A percentile compares a stretch with the other conserved stretches of the same genome.
Evolutionary conservation across 1,140 invertebrate genomes (phyloP).

Genomic region (Tenebrio molitor): DNA sequence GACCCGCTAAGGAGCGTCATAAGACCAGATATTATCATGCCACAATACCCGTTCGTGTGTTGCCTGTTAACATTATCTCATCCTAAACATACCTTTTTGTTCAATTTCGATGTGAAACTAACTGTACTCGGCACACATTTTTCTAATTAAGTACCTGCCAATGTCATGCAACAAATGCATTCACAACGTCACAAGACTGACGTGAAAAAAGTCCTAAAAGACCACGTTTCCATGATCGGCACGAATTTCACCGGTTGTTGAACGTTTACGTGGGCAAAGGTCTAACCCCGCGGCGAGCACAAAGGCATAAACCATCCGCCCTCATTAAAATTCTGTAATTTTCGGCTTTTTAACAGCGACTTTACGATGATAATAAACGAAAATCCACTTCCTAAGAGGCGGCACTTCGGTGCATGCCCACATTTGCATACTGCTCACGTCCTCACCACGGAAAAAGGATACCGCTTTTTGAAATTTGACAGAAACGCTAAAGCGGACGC

Average conservation of each 20-base stretch:
- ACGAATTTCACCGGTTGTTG: background rate
- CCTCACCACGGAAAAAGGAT: constrained; percentile 19
- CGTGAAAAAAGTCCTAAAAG: background rate
- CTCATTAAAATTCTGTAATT: constrained; percentile 28
- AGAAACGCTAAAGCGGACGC: no score
- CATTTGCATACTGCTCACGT: constrained; percentile 28
- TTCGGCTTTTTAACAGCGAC: constrained; percentile 5
- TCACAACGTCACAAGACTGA: no score
- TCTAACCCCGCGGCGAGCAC: background rate
- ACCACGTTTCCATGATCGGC: background rate
- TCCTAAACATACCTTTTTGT: background rate
- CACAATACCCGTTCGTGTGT: constrained; percentile 43
- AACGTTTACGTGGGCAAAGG: background rate
- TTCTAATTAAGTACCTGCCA: constrained; percentile 10
- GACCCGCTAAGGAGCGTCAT: constrained; percentile 44
- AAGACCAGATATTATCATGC: constrained; percentile 44
- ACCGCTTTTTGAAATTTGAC: constrained; percentile 17
- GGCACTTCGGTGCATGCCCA: no score
- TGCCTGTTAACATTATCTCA: constrained; percentile 30
- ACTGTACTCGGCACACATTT: constrained; percentile 10
- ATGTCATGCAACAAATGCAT: constrained; percentile 4
- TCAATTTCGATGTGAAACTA: constrained; percentile 19
- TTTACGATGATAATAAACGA: constrained; percentile 27
- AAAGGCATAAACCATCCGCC: constrained; percentile 3
- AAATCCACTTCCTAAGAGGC: constrained; percentile 6